These are phyloP conservation scores for Nothura maculosa DNA, from an alignment of 2,797 vertebrate species.

Conservation along the genomic window DNA sequence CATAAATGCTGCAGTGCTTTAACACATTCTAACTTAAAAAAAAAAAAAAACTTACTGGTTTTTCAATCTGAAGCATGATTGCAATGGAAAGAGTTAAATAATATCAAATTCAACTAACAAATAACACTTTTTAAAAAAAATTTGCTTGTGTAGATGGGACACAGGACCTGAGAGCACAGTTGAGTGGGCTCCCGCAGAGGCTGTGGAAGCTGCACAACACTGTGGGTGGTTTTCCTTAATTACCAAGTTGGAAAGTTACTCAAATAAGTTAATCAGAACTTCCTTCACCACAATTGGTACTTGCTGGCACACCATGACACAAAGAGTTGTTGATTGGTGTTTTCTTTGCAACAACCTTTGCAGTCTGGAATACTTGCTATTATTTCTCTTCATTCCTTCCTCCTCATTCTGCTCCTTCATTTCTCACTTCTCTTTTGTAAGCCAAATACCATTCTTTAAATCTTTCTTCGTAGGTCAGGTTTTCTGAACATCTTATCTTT, in stretches of 20 bases:
- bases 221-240: background rate
- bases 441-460: background rate
- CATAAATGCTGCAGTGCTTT: background rate
- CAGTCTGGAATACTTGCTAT: background rate
- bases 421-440: rapidly evolving
- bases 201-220: background rate
- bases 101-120: background rate
- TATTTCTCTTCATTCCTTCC: background rate
- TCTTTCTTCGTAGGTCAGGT: rapidly evolving
- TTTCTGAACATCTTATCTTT: background rate
- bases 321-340: rapidly evolving
- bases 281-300: rapidly evolving
- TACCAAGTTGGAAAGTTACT: background rate
- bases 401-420: background rate
- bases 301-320: rapidly evolving
- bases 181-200: rapidly evolving
- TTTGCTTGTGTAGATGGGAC: rapidly evolving
- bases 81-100: background rate
- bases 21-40: background rate
- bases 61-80: background rate
- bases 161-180: background rate
- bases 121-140: background rate
- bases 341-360: background rate
- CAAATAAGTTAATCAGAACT: background rate
- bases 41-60: background rate